Percentiles rank a stretch among this genome's conserved stretches.
These are phyloP conservation scores for Muscidifurax raptorellus DNA, from an alignment of 1,140 invertebrate genomes.

Conservation along the genomic window DNA sequence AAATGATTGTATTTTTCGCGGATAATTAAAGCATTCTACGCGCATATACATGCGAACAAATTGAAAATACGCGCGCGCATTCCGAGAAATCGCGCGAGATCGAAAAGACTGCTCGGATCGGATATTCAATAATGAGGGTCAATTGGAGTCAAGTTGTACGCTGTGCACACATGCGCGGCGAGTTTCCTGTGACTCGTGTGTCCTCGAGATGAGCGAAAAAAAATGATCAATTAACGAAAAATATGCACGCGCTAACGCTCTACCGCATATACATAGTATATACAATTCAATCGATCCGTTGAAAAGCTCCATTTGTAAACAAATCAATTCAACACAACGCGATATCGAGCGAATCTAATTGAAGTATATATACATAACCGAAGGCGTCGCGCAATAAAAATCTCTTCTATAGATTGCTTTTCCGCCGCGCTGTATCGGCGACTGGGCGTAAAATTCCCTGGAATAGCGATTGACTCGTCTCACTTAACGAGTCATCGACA, in stretches of 20 bases:
- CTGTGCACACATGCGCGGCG: conserved; percentile 48
- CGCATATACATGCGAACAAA: background rate
- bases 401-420: background rate
- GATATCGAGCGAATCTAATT: background rate
- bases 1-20: no score
- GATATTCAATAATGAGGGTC: conserved; percentile 61
- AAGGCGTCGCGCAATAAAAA: background rate
- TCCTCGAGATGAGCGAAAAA: background rate
- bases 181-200: background rate
- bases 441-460: background rate
- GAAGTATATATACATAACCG: background rate
- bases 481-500: background rate
- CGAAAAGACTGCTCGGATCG: conserved; percentile 19
- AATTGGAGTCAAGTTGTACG: conserved; percentile 61
- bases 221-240: conserved; percentile 31
- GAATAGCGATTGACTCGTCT: background rate
- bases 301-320: background rate
- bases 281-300: background rate
- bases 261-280: background rate
- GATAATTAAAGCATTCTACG: background rate
- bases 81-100: background rate
- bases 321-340: background rate
- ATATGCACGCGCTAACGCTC: background rate
- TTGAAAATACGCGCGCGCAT: background rate
- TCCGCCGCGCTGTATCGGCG: no score